Evolutionary conservation across 2,797 vertebrate species (phyloP), one percentile per base, ranked within the genome.

Genomic region (Gadopsis bispinosus): DNA sequence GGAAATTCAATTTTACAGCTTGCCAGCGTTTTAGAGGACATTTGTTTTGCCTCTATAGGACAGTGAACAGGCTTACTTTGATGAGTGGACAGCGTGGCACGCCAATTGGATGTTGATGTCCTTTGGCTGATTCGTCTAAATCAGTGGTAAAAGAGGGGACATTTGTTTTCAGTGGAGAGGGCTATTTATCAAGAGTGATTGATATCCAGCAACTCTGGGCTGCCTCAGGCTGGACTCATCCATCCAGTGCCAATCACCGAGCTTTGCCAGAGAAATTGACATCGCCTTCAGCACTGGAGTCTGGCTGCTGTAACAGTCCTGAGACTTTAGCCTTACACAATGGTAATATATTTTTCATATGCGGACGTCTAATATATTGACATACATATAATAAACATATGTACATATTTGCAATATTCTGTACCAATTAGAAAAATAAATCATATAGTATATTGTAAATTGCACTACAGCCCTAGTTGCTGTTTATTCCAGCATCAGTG

Each of bases 131-230:
- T 91, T 93, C 84, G 84, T 93, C 90, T 91, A 89, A 91, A 90
- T 93, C 91, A 88, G 79, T 75, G 80, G 82, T 77, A 84, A 88
- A 91, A 87, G 76, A 91, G 85, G 88, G 86, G 80, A 81, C 83
- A 92, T 90, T 91, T 91, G 89, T 91, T 92, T 86, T 87, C 81
- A 75, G 81, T 10, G 68, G 83, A 91, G 86, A 83, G 79, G 77
- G 84, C 79, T 81, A 91, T 92, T 92, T 85, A 94, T 93, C 90
- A 92, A 67, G 66, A 12, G 83, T 93, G 92, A 93, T 89, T 94
- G 92, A 94, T 93, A 88, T 88, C 82, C 88, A 79, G 66, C 83
- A 83, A 87, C 85, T 73, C 68, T 84, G 81, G 82, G 73, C 87
- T 83, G 89, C 91, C 88, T 85, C 73, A 1, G 89, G 90, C 92